Conservation (phyloP, 2,113 vertebrate genomes). For the Hyaena hyaena region DNA sequence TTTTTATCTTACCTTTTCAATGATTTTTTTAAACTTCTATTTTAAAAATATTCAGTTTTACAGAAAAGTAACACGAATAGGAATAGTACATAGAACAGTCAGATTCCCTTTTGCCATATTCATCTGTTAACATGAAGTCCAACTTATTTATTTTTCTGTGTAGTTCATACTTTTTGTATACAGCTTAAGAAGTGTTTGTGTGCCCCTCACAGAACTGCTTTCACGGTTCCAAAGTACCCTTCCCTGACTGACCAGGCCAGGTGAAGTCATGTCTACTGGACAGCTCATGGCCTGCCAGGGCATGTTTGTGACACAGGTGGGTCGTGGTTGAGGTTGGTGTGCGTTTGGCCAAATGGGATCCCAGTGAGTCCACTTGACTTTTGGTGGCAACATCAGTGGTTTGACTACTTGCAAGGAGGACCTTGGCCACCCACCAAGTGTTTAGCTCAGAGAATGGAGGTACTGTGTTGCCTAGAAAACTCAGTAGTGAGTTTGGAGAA, state of each 20-base stretch:
- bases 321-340: neutral
- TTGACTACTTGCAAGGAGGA: neutral
- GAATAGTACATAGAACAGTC: neutral
- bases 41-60: constrained; percentile 4
- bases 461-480: neutral
- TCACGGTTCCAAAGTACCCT: neutral
- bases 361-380: neutral
- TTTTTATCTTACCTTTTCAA: neutral
- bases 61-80: neutral
- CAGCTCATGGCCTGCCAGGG: neutral
- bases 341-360: neutral
- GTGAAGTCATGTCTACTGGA: neutral
- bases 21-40: neutral
- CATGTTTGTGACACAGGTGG: neutral
- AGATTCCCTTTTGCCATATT: neutral
- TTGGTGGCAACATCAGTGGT: neutral
- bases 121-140: neutral
- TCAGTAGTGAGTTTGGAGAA: neutral
- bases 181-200: neutral
- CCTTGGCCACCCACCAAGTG: neutral
- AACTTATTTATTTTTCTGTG: neutral
- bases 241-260: neutral
- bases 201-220: neutral
- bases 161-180: neutral
- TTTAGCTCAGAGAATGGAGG: neutral